Base-by-base conservation (phyloP, 1,140 invertebrate species). In the Drosophila chauvacae region DNA sequence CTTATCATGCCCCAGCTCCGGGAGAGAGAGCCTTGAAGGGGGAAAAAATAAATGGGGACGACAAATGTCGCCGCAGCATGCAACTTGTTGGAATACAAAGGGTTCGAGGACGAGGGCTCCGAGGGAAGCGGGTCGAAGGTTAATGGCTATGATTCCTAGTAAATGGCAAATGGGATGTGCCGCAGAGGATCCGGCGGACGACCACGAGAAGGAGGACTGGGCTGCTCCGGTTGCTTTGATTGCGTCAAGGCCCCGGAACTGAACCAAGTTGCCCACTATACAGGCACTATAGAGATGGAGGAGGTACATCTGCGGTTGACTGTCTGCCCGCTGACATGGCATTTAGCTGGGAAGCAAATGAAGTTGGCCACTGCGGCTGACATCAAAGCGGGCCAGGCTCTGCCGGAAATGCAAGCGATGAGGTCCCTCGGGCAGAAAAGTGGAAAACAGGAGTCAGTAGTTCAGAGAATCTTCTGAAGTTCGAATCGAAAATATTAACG, bases 41-140 rank as follows among this genome's bases (percentile, higher is more conserved):
- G 35, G 35, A 26, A 56, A 20, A 45, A 51, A 55, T 33, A 61
- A 47, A 56, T 47, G 42, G 33, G 41, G 53, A 35, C 63, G 55
- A 42, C 58, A 72, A 72, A 72, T 74, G 71, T 74, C 68, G 26
- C 57, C 42, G 50, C 63, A 50, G 55, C 73, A 39, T 51, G 75
- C 57, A 70, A 78, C 64, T 77, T 77, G 75, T 77, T 61, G 64
- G 39, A 42, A 55, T 44, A 60, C 42, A 51, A 70, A 42, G 57
- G 33, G 30, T 13, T 28, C 45, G 44, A 33, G 51, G 50, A 33
- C 20, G 51, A 20, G 37, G 50, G 30, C 16, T 48, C 7, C 23
- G n/a, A 11, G 20, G 37, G 30, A 42, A 50, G 48, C 35, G 26
- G 35, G 33, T 41, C 56, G 58, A 42, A 20, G 51, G 45, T 33